These are phyloP conservation scores for Sapajus apella DNA, from an alignment of 2,113 vertebrate species.

Conservation along the genomic window DNA sequence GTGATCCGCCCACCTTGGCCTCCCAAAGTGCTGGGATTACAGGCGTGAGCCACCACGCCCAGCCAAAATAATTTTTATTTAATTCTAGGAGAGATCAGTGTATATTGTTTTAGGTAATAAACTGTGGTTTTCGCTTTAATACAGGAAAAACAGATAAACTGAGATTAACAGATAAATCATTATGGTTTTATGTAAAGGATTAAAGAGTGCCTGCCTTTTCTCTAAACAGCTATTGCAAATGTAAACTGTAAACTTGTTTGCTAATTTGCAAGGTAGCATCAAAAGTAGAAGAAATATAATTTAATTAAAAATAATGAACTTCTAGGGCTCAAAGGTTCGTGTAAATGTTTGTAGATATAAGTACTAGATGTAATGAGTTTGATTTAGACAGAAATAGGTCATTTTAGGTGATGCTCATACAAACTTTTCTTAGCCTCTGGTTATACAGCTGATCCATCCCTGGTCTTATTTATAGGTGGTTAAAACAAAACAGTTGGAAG, in stretches of 20 bases:
- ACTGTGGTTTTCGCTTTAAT: slow-evolving; percentile 37
- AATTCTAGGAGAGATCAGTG: neutral
- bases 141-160: neutral
- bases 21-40: no score
- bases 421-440: neutral
- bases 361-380: neutral
- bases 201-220: slow-evolving; percentile 29
- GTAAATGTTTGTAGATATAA: neutral
- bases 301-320: slow-evolving; percentile 22
- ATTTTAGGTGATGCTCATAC: neutral
- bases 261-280: neutral
- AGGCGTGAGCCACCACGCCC: no score
- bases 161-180: neutral
- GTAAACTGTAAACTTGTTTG: slow-evolving; percentile 30
- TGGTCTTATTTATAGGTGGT: neutral
- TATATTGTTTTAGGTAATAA: neutral
- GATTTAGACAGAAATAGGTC: neutral
- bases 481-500: neutral
- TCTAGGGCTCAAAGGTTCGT: neutral
- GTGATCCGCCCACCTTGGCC: no score
- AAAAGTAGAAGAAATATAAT: slow-evolving; percentile 8
- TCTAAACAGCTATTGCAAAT: neutral
- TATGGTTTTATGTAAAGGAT: slow-evolving; percentile 29
- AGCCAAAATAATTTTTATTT: neutral
- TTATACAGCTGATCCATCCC: neutral